phyloP scores from a whole-genome alignment of 1,140 invertebrate genomes.

The Diabrotica virgifera region DNA sequence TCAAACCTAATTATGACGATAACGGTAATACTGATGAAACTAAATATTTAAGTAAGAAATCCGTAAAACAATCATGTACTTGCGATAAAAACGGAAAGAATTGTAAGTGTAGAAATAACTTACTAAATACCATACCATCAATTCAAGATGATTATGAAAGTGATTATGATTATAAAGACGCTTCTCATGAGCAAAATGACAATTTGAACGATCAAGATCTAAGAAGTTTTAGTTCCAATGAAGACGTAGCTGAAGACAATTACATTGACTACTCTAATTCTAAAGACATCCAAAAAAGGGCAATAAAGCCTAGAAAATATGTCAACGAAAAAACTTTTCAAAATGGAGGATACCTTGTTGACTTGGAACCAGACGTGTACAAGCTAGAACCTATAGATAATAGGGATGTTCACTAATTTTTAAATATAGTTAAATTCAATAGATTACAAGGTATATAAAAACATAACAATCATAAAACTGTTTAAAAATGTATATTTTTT shows the following conservation, averaged over 20 bases:
- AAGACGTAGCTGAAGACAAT: too few species aligned
- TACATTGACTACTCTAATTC: too few species aligned
- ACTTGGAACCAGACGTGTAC: constrained; percentile 21
- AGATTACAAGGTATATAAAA: too few species aligned
- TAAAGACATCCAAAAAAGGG: not conserved
- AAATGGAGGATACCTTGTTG: constrained; percentile 26
- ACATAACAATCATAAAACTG: too few species aligned
- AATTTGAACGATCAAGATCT: not conserved
- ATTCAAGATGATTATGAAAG: too few species aligned
- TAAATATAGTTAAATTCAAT: too few species aligned
- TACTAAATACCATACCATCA: not conserved
- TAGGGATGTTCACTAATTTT: too few species aligned
- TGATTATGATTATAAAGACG: not conserved
- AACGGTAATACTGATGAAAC: not conserved
- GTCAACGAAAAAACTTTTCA: not conserved
- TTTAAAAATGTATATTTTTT: too few species aligned
- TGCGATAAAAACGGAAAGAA: constrained; percentile 18
- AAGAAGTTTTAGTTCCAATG: too few species aligned
- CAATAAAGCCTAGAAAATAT: not conserved
- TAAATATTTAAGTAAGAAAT: not conserved
- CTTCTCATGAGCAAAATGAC: not conserved
- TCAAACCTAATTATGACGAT: not conserved
- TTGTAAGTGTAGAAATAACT: constrained; percentile 17
- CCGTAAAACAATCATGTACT: not conserved
- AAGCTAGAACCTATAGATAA: not conserved